A percentile compares a stretch with the other conserved stretches of the same genome.
Evolutionary conservation across 2,797 vertebrate species (phyloP).

Genomic region (Lithobates sylvaticus): DNA sequence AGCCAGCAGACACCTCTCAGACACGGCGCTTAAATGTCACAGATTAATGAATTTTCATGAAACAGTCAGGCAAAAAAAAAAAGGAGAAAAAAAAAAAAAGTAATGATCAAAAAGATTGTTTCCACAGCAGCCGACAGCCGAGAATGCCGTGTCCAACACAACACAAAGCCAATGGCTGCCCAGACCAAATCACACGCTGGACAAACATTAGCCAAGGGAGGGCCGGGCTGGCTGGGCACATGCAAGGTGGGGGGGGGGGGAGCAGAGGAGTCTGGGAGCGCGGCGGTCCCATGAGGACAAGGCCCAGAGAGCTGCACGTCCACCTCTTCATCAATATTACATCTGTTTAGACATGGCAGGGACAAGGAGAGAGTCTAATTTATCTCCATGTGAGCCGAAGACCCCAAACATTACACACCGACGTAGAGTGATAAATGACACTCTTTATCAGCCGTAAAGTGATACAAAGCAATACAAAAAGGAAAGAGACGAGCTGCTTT

Average conservation of each 20-base stretch:
- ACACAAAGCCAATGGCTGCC: conserved; percentile 17
- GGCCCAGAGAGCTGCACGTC: neutral
- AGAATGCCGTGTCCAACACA: conserved; percentile 19
- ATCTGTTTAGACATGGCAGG: neutral
- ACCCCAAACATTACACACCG: too few species aligned
- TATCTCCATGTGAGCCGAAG: neutral
- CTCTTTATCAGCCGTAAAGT: too few species aligned
- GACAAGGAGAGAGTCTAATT: neutral
- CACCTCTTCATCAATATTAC: conserved; percentile 12
- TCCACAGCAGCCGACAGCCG: conserved; percentile 59
- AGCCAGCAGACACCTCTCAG: conserved; percentile 82
- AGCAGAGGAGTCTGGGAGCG: neutral
- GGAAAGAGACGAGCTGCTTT: too few species aligned
- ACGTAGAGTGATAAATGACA: neutral
- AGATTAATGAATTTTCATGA: conserved; percentile 87
- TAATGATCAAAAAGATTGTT: conserved; percentile 59
- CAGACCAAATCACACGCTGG: neutral
- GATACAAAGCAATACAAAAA: too few species aligned
- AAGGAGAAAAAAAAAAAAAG: neutral
- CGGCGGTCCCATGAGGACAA: neutral
- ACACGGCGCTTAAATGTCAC: conserved; percentile 84
- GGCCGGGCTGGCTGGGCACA: neutral
- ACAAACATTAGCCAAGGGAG: conserved; percentile 16
- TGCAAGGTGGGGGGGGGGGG: neutral
- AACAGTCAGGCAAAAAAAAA: conserved; percentile 62